Evolutionary conservation across 2,797 vertebrate species (phyloP).

Genomic region (Tenualosa ilisha): DNA sequence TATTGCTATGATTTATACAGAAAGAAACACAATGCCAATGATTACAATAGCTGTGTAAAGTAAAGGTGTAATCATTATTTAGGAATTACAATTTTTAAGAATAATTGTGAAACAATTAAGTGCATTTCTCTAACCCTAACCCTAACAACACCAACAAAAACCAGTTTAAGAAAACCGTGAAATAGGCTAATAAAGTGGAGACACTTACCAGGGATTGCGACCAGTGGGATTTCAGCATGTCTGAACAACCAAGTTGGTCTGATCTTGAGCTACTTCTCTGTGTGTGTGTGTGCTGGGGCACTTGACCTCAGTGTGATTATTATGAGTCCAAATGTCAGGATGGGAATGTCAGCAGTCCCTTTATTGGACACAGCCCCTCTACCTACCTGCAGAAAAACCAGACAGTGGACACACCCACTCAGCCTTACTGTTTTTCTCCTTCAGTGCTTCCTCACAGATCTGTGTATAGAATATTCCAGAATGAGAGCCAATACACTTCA

Average conservation of each 20-base stretch:
- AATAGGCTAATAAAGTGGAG: neutral
- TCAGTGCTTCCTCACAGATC: neutral
- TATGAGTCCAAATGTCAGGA: neutral
- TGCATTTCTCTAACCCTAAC: too few relatives aligned
- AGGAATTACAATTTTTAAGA: neutral
- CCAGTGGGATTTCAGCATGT: neutral
- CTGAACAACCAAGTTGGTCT: neutral
- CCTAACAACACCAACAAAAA: too few relatives aligned
- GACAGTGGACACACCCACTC: neutral
- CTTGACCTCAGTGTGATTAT: neutral
- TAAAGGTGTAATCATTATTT: neutral
- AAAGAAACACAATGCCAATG: too few relatives aligned
- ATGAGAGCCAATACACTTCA: neutral
- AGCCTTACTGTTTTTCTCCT: neutral
- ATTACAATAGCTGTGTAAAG: neutral
- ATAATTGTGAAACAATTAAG: neutral
- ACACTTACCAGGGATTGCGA: conserved; percentile 7
- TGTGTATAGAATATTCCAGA: neutral
- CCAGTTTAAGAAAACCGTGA: neutral
- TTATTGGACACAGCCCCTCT: neutral
- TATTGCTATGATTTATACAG: too few relatives aligned
- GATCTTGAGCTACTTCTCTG: neutral
- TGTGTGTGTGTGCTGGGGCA: neutral
- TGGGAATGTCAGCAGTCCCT: neutral
- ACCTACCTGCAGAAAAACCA: neutral